A percentile compares a stretch with the other conserved stretches of the same genome.
These are phyloP conservation scores for Protobothrops mucrosquamatus DNA, from an alignment of 2,113 vertebrate species.

Conservation along the genomic window DNA sequence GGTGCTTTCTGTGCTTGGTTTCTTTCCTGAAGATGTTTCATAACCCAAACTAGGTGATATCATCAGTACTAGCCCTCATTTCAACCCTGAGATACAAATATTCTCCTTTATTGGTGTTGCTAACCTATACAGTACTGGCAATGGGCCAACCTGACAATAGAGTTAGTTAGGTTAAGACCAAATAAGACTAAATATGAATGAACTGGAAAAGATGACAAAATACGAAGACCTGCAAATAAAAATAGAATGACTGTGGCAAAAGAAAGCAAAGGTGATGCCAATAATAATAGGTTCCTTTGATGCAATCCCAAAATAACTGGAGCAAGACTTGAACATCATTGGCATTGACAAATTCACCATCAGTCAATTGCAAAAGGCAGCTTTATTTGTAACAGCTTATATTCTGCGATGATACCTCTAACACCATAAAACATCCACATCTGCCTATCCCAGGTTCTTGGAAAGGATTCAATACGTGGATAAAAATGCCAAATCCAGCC, in stretches of 20 bases:
- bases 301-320: not conserved
- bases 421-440: not conserved
- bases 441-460: not conserved
- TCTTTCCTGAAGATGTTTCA: no score
- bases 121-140: no score
- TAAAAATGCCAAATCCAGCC: not conserved
- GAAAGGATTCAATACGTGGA: not conserved
- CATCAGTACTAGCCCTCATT: no score
- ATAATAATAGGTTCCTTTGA: not conserved
- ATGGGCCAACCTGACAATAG: not conserved
- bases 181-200: not conserved
- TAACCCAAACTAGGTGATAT: no score
- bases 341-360: not conserved
- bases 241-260: no score
- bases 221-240: no score
- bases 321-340: not conserved
- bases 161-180: not conserved
- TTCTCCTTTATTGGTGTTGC: no score
- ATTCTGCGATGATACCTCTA: not conserved
- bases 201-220: not conserved
- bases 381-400: not conserved
- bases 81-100: no score
- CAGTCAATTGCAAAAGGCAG: not conserved
- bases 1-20: no score
- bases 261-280: not conserved